Evolutionary conservation across 2,888 invertebrate genomes (phyloP), one percentile per base, ranked within the genome.

Genomic region (Thelaira solivaga): DNA sequence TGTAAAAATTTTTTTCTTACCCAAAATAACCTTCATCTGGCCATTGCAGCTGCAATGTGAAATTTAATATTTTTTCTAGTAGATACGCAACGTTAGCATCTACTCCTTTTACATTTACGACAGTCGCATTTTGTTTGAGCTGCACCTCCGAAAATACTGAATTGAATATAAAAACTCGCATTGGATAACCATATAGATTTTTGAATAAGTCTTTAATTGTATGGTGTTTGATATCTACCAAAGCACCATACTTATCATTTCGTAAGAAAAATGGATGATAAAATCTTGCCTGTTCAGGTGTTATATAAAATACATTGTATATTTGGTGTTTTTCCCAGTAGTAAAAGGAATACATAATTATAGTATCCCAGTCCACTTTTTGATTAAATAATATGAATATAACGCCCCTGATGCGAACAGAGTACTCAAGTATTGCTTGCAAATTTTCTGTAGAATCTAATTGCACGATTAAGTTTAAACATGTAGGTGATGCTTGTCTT

Each of bases 11-110:
- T 13, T 20, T 13, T 31, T 75, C 84, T 82, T 73, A 88, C 88
- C 89, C 89, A 79, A 87, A 89, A 74, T 83, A 86, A 31, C 81
- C 80, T 8, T 83, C 82, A 76, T 87, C 86, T 0, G 88, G 85
- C 83, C 84, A 82, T 7, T 82, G 72, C 6, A 84, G 82, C 7
- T 84, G 62, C 2, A 85, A 68, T 0, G 82, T 84, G 57, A 85
- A 87, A 79, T 89, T 89, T 36, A 88, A 81, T 20, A 82, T 73
- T 7, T 81, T 81, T 16, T 83, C 83, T 24, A 89, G 82, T 0
- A 83, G 64, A n/a, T 83, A 80, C 1, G 87, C 85, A 4, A 85
- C 83, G 11, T 82, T 81, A 11, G 83, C 83, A 81, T 89, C 89
- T 2, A 88, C 85, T 1, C 89, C 89, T 0, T 62, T 65, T 4